Evolutionary conservation across 2,888 invertebrate genomes (phyloP), one percentile per base, ranked within the genome.

Genomic region (Eudasyphora cyanicolor): DNA sequence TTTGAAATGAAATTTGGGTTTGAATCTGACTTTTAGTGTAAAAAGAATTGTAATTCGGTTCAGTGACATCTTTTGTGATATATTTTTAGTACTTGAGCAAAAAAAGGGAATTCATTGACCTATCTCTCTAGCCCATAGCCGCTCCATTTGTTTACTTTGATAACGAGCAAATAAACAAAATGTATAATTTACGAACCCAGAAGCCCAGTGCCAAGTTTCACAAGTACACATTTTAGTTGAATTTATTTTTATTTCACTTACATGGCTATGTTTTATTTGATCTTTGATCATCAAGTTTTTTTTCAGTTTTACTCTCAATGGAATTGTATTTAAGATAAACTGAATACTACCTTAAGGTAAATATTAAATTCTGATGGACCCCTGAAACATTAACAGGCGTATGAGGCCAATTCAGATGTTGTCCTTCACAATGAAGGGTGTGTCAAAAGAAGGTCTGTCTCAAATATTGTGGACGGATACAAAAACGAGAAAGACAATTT

Each of bases 31-130:
- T n/a, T n/a, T n/a, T n/a, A n/a, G 29, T 60, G 29, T n/a, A n/a
- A n/a, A 60, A 27, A 29, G 60, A 60, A n/a, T 60, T 60, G n/a
- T n/a, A n/a, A n/a, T n/a, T n/a, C n/a, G 60, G 29, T 60, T 60
- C 64, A 64, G 64, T 38, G 64, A 35, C 64, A 64, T 32, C 51
- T 51, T 10, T 17, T 19, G 4, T 38, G 64, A 64, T 64, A 21
- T 64, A 1, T 19, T 21, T n/a, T n/a, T n/a, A n/a, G 19, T 2
- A 35, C 62, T 35, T 64, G 32, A 35, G 64, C 10, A 7, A 10
- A 17, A 12, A 64, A n/a, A 5, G 29, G 60, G n/a, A 57, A 57
- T 57, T 29, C 64, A 64, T 64, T 64, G 64, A 64, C 32, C 64
- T 38, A 10, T 35, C 17, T 17, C 64, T n/a, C n/a, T n/a, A n/a